A percentile compares a stretch with the other conserved stretches of the same genome.
Evolutionary conservation across 2,888 invertebrate genomes (phyloP).

Genomic region (Cistogaster globosa): DNA sequence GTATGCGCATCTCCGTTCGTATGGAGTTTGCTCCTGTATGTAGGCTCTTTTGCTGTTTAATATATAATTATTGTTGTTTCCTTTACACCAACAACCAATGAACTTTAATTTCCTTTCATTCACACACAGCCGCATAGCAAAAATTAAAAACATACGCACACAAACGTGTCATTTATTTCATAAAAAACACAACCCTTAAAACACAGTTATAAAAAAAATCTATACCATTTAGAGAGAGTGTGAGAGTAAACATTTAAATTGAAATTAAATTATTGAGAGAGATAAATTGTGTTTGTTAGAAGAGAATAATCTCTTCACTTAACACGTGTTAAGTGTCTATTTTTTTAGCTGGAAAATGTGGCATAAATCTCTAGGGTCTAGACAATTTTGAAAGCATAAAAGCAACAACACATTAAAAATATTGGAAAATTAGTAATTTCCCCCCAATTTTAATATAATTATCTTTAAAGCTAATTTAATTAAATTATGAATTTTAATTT

Average conservation of each 20-base stretch:
- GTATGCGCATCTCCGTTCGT: slow-evolving; percentile 52
- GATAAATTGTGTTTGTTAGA: not conserved
- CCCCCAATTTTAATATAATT: no score
- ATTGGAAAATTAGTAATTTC: not conserved
- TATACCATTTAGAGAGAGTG: not conserved
- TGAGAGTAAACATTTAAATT: slow-evolving; percentile 18
- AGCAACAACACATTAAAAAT: not conserved
- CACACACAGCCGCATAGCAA: slow-evolving; percentile 20
- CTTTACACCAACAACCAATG: slow-evolving; percentile 65
- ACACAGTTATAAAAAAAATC: not conserved
- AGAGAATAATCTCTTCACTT: slow-evolving; percentile 18
- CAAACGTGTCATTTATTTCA: not conserved
- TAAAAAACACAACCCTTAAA: slow-evolving; percentile 60
- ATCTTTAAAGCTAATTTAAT: no score
- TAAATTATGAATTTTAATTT: no score
- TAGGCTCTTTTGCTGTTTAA: slow-evolving; percentile 58
- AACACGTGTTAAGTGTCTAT: slow-evolving; percentile 62
- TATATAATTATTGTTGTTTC: slow-evolving; percentile 57
- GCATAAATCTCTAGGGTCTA: not conserved
- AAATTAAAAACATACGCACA: not conserved
- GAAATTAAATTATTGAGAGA: slow-evolving; percentile 16
- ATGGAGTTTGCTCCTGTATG: slow-evolving; percentile 41
- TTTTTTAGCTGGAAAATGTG: slow-evolving; percentile 42
- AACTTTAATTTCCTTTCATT: slow-evolving; percentile 63
- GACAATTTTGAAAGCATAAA: not conserved